Evolutionary conservation across 1,140 invertebrate genomes (phyloP).

Genomic region (Neotoxoptera formosana): DNA sequence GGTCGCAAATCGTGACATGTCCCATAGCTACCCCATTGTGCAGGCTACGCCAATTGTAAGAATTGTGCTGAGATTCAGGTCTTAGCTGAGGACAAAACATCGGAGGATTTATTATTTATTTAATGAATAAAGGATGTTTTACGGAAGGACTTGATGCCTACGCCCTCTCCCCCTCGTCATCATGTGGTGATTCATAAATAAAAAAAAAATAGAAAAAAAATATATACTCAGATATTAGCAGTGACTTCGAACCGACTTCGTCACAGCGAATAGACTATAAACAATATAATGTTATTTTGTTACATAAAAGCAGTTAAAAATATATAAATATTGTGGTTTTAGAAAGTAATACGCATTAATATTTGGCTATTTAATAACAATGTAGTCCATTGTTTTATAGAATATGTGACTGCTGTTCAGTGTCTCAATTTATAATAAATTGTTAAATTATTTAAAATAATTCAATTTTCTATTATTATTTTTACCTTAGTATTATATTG

Average conservation of each 20-base stretch:
- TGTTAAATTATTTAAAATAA: background rate
- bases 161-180: background rate
- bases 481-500: background rate
- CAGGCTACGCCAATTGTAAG: background rate
- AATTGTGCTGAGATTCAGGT: background rate
- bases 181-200: background rate
- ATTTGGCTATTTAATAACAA: background rate
- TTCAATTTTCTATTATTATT: background rate
- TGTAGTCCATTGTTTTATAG: background rate
- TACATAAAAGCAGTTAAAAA: background rate
- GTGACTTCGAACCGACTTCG: background rate
- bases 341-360: background rate
- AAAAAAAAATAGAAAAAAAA: no score
- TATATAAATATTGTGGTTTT: background rate
- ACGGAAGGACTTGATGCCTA: background rate
- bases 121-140: background rate
- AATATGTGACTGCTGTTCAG: background rate
- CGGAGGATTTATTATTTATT: background rate
- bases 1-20: no score
- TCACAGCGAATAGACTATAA: background rate
- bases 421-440: background rate
- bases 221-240: background rate
- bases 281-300: background rate
- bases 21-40: background rate
- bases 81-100: background rate